Evolutionary conservation across 1,140 invertebrate genomes (phyloP), one percentile per base, ranked within the genome.

Genomic region (Aradophagus sp.): DNA sequence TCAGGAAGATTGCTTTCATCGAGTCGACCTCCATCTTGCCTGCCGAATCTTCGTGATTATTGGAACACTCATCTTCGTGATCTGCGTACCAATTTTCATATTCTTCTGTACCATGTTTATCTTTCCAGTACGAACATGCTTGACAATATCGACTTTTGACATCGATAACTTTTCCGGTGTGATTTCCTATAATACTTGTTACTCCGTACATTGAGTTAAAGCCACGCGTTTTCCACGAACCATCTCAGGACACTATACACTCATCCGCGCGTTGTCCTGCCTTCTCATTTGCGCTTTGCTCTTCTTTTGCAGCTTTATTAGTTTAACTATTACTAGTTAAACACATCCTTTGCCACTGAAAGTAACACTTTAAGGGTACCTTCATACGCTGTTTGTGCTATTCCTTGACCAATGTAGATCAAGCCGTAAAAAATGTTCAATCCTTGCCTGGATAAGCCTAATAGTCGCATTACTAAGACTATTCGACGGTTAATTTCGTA

Each of bases 141-240:
- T 67, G 32, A 27, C 68, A 75, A 29, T 73, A 63, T n/a, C 39
- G 41, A 38, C 58, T 53, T 70, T 73, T 76, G 10, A 71, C 62
- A 20, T 55, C 41, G 42, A 74, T 29, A 34, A 74, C 53, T 66
- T 74, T 74, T 58, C 61, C 68, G 17, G 68, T 76, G 26, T 38
- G 63, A 50, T 56, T 47, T 27, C 56, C 68, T 42, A 74, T 74
- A 17, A 76, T 8, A 8, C 48, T 47, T 19, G 56, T 27, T 15
- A 70, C 52, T 32, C 65, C 65, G 36, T 29, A 69, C 17, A 63
- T 35, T 0, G 56, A 63, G 12, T 20, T 50, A 23, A 69, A 74
- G 1, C 65, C 65, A 45, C 39, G 20, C 13, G 8, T 56, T 41
- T 70, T 65, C 53, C 45, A 70, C 1, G 61, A 65, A 20, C 61